Evolutionary conservation across 2,888 invertebrate species (phyloP).

Genomic region (Drosophila acutilabella): DNA sequence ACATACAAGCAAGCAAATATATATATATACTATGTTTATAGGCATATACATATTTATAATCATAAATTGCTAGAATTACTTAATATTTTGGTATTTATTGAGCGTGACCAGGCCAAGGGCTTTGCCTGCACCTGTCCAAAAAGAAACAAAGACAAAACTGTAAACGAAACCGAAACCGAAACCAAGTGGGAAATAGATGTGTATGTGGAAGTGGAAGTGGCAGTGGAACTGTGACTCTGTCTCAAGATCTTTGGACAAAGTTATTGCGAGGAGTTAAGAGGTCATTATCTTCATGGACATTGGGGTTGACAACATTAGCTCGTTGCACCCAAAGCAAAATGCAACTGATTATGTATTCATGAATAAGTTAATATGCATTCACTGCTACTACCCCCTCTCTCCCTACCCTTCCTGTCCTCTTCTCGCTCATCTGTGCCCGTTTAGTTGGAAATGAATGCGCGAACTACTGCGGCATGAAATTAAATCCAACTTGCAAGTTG

Average conservation of each 20-base stretch:
- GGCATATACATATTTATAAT: constrained; percentile 21
- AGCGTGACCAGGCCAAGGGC: constrained; percentile 60
- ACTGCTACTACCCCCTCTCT: neutral
- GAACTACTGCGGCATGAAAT: constrained; percentile 83
- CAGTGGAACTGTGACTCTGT: constrained; percentile 15
- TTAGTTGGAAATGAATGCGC: constrained; percentile 77
- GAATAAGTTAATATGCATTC: constrained; percentile 66
- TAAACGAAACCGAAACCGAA: constrained; percentile 18
- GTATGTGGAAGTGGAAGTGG: constrained; percentile 5
- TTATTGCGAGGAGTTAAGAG: constrained; percentile 48
- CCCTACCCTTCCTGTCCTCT: neutral
- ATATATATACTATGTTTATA: neutral
- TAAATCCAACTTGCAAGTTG: constrained; percentile 74
- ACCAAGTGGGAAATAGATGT: constrained; percentile 4
- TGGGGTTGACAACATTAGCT: constrained; percentile 74
- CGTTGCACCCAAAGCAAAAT: constrained; percentile 41
- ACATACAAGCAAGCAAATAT: neutral
- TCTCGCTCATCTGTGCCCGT: constrained; percentile 44
- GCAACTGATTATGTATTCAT: constrained; percentile 74
- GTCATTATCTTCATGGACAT: constrained; percentile 67
- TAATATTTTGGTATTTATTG: constrained; percentile 68
- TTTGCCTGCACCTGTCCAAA: constrained; percentile 57
- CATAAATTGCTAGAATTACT: constrained; percentile 64
- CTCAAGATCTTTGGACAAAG: constrained; percentile 51
- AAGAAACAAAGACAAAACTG: constrained; percentile 14